Percentiles rank a stretch among this genome's conserved stretches.
These are phyloP conservation scores for Esperia sulphurella DNA, from an alignment of 2,888 invertebrate genomes.

Conservation along the genomic window DNA sequence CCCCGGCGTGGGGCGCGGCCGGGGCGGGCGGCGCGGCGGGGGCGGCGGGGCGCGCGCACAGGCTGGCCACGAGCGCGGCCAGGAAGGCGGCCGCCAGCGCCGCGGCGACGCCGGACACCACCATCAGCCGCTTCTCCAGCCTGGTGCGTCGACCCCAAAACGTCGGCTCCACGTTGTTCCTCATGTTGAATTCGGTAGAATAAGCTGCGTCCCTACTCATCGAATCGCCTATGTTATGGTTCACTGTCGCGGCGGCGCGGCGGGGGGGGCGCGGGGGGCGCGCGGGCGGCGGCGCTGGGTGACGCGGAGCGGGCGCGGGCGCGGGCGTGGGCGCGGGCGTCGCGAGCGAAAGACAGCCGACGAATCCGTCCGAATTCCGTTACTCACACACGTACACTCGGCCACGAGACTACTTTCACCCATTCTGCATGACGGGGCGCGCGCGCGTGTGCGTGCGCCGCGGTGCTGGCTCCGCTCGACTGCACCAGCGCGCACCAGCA, in stretches of 20 bases:
- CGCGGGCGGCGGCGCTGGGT: neutral
- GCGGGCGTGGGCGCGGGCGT: neutral
- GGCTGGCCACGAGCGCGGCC: conserved; percentile 54
- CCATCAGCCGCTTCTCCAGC: conserved; percentile 58
- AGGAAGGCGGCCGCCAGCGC: conserved; percentile 59
- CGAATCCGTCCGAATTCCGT: no score
- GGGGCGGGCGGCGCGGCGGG: no score
- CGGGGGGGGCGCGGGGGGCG: no score
- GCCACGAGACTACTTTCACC: no score
- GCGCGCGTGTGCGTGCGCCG: no score
- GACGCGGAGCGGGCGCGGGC: neutral
- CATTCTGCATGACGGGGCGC: no score
- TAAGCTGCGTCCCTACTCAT: conserved; percentile 64
- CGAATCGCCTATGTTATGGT: no score
- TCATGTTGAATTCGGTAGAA: conserved; percentile 56
- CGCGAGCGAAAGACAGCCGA: no score
- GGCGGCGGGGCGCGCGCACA: conserved; percentile 19
- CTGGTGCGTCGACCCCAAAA: conserved; percentile 62
- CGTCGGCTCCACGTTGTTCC: conserved; percentile 43
- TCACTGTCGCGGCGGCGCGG: no score
- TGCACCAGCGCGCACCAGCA: neutral
- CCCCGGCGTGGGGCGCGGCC: conserved; percentile 60
- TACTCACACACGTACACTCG: no score
- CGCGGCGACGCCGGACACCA: conserved; percentile 42
- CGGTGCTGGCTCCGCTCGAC: no score